Conservation (phyloP, 2,113 vertebrate species). For the Ancistrus triradiatus region DNA sequence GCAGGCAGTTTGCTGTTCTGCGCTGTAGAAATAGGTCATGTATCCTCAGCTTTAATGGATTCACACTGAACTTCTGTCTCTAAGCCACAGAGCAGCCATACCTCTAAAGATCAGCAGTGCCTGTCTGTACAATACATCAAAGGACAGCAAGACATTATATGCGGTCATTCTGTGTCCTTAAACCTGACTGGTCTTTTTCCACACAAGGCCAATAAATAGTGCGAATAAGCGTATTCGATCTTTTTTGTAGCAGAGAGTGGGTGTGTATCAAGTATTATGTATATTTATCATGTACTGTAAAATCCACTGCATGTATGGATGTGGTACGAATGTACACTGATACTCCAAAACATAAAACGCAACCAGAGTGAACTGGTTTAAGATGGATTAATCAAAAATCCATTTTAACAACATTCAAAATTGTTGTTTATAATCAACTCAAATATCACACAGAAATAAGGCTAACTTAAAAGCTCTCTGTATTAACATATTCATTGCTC, state of each 20-base stretch:
- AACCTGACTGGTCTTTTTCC: constrained; percentile 3
- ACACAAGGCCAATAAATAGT: neutral
- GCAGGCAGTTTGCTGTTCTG: constrained; percentile 20
- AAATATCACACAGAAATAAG: no score
- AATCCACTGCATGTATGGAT: no score
- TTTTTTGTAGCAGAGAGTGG: neutral
- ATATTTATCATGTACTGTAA: no score
- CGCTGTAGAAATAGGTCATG: constrained; percentile 43
- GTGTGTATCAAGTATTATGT: neutral
- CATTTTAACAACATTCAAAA: no score
- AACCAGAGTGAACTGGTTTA: no score
- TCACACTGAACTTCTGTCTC: constrained; percentile 35
- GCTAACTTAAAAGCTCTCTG: no score
- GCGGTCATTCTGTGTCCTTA: constrained; percentile 22
- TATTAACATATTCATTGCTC: no score
- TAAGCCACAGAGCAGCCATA: constrained; percentile 23
- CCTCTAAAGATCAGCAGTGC: constrained; percentile 24
- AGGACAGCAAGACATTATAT: neutral
- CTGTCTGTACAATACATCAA: constrained; percentile 7
- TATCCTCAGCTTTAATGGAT: constrained; percentile 44
- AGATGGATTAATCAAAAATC: no score
- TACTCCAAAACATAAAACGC: no score
- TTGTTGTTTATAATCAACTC: no score
- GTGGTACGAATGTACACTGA: no score
- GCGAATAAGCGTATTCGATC: neutral